Percentiles rank a stretch among this genome's conserved stretches.
phyloP scores from a whole-genome alignment of 2,888 invertebrate genomes.

The Amphipyra berbera region DNA sequence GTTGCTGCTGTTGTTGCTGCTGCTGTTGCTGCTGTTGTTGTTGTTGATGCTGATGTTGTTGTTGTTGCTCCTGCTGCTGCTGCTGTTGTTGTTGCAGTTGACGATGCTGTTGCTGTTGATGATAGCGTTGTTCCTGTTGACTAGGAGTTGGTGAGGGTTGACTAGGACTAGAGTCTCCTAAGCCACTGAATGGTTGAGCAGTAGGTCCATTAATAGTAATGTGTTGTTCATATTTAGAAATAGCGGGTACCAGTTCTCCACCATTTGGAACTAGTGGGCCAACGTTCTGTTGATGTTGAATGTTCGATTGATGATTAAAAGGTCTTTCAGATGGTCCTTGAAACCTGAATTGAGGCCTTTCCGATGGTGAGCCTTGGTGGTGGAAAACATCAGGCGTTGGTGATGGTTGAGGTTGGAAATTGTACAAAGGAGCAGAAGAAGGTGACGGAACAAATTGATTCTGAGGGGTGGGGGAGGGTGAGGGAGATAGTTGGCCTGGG shows the following conservation, averaged over 20 bases:
- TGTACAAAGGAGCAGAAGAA: slow-evolving; percentile 79
- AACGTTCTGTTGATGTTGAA: slow-evolving; percentile 83
- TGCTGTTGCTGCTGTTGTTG: slow-evolving; percentile 51
- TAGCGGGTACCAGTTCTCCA: slow-evolving; percentile 93
- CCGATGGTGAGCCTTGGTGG: slow-evolving; percentile 77
- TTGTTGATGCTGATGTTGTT: slow-evolving; percentile 55
- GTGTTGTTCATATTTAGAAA: slow-evolving; percentile 95
- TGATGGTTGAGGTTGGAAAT: slow-evolving; percentile 81
- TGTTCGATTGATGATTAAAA: slow-evolving; percentile 69
- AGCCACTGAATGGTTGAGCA: slow-evolving; percentile 69
- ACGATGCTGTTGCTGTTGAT: slow-evolving; percentile 60
- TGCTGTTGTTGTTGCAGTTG: slow-evolving; percentile 60
- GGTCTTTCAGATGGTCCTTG: slow-evolving; percentile 78
- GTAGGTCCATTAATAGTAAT: slow-evolving; percentile 89
- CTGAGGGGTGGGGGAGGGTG: slow-evolving; percentile 77
- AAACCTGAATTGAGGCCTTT: slow-evolving; percentile 73
- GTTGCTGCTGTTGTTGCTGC: slow-evolving; percentile 56
- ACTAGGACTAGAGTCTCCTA: slow-evolving; percentile 68
- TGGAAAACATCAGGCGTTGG: slow-evolving; percentile 73
- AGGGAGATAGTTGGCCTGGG: slow-evolving; percentile 67
- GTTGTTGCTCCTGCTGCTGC: slow-evolving; percentile 54
- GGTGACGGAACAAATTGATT: slow-evolving; percentile 83
- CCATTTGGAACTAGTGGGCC: slow-evolving; percentile 90
- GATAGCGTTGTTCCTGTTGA: slow-evolving; percentile 55
- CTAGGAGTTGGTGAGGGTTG: slow-evolving; percentile 58